Base-by-base conservation (phyloP, 1,140 invertebrate species). In the Drosophila bifasciata region DNA sequence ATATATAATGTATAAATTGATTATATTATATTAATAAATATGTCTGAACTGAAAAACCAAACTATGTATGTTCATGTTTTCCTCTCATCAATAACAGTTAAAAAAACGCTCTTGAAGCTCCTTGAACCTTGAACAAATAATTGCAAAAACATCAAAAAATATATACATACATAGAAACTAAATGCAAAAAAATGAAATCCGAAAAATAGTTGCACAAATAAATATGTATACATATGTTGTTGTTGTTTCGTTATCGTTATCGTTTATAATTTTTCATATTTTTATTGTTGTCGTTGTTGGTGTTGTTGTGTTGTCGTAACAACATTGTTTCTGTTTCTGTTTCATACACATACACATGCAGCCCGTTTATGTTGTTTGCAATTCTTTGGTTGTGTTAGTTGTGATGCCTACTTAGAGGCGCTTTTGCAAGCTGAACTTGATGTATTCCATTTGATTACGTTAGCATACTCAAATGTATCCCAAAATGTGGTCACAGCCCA, bases 221-320 rank as follows among this genome's bases (percentile, higher is more conserved):
- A 73, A 66, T 81, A 36, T 36, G 32, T 36, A 48, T 72, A 52
- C 59, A 60, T 72, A 63, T 60, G 43, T 72, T 76, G 76, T 76
- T 74, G 76, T 66, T n/a, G n/a, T n/a, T n/a, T 75, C 48, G 36
- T 66, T 66, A 58, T 73, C 53, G 60, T 83, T 75, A 62, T 60
- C n/a, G n/a, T n/a, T n/a, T n/a, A n/a, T n/a, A n/a, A n/a, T n/a
- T n/a, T n/a, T n/a, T n/a, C n/a, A n/a, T 21, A 73, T 86, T 76
- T 66, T 71, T 67, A 76, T 85, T 77, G 77, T 85, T 85, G 81
- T 78, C 76, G 76, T 64, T 85, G 73, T 85, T 72, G 76, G 76
- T 75, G 66, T 80, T 73, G 74, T 73, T 45, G 56, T 68, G 50
- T 61, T 68, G 51, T 32, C 50, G 51, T 68, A 43, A 58, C 36